Base-by-base conservation (phyloP, 2,888 invertebrate species). In the Physocephala rufipes region DNA sequence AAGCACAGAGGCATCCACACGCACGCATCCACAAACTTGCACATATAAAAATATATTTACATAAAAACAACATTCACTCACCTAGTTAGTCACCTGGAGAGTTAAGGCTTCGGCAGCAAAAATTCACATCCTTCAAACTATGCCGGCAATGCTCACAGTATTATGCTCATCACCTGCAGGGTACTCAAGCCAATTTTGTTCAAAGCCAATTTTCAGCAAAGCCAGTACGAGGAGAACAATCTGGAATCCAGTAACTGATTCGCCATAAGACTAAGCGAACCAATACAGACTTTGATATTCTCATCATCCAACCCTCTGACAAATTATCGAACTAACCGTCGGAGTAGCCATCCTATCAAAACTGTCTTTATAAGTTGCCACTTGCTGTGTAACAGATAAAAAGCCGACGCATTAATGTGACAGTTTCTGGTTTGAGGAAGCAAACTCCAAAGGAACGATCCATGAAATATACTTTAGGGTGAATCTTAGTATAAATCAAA, bases 151-250 rank as follows among this genome's bases (percentile, higher is more conserved):
- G n/a, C 49, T 7, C 1, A 21, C 9, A 21, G 53, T 7, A n/a
- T n/a, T n/a, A n/a, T 53, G 53, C n/a, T n/a, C 21, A n/a, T n/a
- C 53, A 1, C 7, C 53, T 36, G 36, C 9, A 53, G 12, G 2
- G 21, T 21, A 53, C 53, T 53, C 53, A 53, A 53, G 53, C 19
- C 53, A 53, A 53, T 53, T 53, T n/a, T 53, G 53, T 1, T 5
- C 1, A 19, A 53, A 53, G 16, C 21, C 21, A 53, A 9, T 36
- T 36, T 36, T 9, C 36, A 9, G 21, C 21, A n/a, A 9, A 53
- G n/a, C 7, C 36, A 53, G 5, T 4, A 21, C 19, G 16, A 49
- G 49, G 49, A n/a, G n/a, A n/a, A n/a, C n/a, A n/a, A n/a, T n/a
- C n/a, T n/a, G n/a, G n/a, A 36, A 4, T 36, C 36, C 9, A 36